Evolutionary conservation across 2,888 invertebrate genomes (phyloP).

Genomic region (Cephus spinipes): DNA sequence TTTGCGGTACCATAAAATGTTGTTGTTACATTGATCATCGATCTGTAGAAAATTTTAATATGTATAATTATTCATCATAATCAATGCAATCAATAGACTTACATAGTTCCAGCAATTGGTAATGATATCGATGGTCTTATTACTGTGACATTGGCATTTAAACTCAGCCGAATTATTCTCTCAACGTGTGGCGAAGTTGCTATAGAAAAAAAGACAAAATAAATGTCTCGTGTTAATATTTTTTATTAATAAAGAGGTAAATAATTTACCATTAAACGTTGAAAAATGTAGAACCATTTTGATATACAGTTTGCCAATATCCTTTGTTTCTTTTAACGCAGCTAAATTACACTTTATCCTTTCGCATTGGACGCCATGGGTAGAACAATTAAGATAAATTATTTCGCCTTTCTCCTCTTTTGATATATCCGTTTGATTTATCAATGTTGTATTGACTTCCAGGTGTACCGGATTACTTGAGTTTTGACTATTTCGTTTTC

Average conservation of each 20-base stretch:
- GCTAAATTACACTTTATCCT: constrained; percentile 40
- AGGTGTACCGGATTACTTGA: neutral
- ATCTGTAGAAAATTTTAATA: constrained; percentile 23
- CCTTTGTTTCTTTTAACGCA: constrained; percentile 35
- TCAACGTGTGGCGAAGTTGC: constrained; percentile 13
- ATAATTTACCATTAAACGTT: constrained; percentile 34
- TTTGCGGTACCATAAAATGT: constrained; percentile 34
- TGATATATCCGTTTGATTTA: neutral
- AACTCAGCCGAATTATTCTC: constrained; percentile 33
- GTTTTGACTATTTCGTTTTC: neutral
- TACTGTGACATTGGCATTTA: constrained; percentile 38
- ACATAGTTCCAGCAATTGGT: constrained; percentile 28
- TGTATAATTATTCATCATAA: neutral
- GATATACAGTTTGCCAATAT: constrained; percentile 39
- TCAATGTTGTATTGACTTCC: neutral
- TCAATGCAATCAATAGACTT: constrained; percentile 6
- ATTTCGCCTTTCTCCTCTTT: neutral
- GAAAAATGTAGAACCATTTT: constrained; percentile 35
- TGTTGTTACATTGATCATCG: constrained; percentile 34
- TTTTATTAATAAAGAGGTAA: neutral
- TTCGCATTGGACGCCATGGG: constrained; percentile 34
- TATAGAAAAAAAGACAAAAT: neutral
- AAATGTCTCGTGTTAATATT: neutral
- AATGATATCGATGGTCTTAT: constrained; percentile 30
- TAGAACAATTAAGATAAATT: constrained; percentile 46